Conservation (phyloP, 2,888 invertebrate species). For the Lysandra coridon region DNA sequence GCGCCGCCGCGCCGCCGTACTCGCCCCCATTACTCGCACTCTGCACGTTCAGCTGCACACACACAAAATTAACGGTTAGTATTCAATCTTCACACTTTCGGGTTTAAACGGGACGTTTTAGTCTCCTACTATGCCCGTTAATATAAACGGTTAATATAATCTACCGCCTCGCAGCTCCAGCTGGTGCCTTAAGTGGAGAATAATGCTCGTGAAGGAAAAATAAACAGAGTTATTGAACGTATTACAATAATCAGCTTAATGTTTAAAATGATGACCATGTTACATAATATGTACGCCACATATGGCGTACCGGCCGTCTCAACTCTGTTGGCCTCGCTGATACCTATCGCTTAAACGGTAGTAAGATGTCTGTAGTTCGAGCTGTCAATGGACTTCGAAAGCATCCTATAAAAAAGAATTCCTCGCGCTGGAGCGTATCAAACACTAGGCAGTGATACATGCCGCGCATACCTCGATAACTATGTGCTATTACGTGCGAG, state of each 20-base stretch:
- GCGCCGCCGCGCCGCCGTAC: slow-evolving; percentile 52
- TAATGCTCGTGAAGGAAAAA: neutral
- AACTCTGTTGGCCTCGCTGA: too few relatives aligned
- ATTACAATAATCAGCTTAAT: too few relatives aligned
- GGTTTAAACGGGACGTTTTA: neutral
- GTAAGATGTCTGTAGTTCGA: neutral
- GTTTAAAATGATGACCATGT: too few relatives aligned
- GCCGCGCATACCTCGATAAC: neutral
- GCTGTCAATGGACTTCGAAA: neutral
- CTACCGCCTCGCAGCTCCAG: neutral
- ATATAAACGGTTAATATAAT: neutral
- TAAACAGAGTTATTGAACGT: neutral
- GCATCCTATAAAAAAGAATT: neutral
- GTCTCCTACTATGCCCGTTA: neutral
- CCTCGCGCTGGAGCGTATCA: slow-evolving; percentile 7
- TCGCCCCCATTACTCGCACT: slow-evolving; percentile 53
- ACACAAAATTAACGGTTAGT: slow-evolving; percentile 25
- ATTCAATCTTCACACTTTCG: neutral
- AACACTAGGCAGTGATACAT: slow-evolving; percentile 5
- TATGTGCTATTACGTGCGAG: neutral
- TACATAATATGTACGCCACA: too few relatives aligned
- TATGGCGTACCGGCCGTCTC: too few relatives aligned
- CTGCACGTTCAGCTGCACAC: slow-evolving; percentile 71
- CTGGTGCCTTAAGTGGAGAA: neutral
- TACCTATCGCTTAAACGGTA: too few relatives aligned